These are phyloP conservation scores for Bombyx mandarina DNA, from an alignment of 1,140 invertebrate genomes.

Conservation along the genomic window DNA sequence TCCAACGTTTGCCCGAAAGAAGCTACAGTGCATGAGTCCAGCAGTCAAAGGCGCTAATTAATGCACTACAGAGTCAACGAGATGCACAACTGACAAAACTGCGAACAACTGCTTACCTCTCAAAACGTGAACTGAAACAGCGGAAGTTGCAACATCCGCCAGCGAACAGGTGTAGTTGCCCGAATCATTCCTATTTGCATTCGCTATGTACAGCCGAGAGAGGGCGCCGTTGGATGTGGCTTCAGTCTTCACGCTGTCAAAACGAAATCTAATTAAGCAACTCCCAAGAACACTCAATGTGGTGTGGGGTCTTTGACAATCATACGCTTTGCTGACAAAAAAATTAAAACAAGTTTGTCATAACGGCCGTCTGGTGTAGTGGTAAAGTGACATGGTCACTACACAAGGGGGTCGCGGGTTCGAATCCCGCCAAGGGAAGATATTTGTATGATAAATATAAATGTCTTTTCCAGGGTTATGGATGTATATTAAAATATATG, in stretches of 20 bases:
- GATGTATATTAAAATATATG: no score
- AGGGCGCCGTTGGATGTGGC: slow-evolving; percentile 81
- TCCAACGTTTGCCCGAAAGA: no score
- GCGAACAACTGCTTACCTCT: slow-evolving; percentile 74
- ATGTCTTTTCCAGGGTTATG: no score
- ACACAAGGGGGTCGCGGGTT: no score
- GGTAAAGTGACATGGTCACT: no score
- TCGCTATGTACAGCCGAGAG: slow-evolving; percentile 86
- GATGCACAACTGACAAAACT: neutral
- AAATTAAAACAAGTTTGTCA: no score
- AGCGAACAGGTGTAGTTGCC: slow-evolving; percentile 88
- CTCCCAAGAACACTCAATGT: no score
- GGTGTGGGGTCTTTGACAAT: no score
- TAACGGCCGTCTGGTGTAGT: no score
- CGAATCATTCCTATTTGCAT: slow-evolving; percentile 86
- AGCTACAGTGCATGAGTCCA: neutral
- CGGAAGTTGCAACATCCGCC: slow-evolving; percentile 81
- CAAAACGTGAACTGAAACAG: slow-evolving; percentile 85
- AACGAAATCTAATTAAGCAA: slow-evolving; percentile 9
- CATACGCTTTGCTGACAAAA: no score
- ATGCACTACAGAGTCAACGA: neutral
- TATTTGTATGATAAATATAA: no score
- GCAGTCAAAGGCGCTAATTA: neutral
- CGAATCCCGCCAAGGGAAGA: no score
- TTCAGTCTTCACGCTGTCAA: slow-evolving; percentile 85